Evolutionary conservation across 2,888 invertebrate genomes (phyloP).

Genomic region (Lasioglossum pauxillum): DNA sequence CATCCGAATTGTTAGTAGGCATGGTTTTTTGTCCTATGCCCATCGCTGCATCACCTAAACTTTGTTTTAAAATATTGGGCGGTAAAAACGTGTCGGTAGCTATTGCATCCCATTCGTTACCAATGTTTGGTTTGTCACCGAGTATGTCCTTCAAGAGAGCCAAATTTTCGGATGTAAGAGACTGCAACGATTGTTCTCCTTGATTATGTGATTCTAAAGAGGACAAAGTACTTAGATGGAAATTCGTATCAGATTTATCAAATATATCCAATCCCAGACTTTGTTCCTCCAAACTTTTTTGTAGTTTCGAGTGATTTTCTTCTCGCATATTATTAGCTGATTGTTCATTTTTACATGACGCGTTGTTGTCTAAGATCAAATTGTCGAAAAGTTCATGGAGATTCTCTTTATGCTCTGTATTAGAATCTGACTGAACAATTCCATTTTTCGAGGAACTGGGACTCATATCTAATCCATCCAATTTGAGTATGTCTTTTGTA

Average conservation of each 20-base stretch:
- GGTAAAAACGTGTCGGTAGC: slow-evolving; percentile 80
- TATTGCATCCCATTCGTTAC: slow-evolving; percentile 75
- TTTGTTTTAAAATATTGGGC: slow-evolving; percentile 81
- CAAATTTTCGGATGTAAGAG: slow-evolving; percentile 78
- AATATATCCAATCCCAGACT: slow-evolving; percentile 77
- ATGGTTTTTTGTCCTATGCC: slow-evolving; percentile 67
- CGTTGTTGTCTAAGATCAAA: slow-evolving; percentile 58
- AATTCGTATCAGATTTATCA: slow-evolving; percentile 64
- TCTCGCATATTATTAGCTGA: slow-evolving; percentile 33
- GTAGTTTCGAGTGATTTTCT: slow-evolving; percentile 60
- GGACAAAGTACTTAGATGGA: slow-evolving; percentile 68
- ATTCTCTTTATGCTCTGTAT: slow-evolving; percentile 61
- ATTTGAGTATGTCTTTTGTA: slow-evolving; percentile 48
- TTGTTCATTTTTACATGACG: slow-evolving; percentile 40
- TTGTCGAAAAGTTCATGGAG: slow-evolving; percentile 75
- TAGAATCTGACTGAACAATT: slow-evolving; percentile 35
- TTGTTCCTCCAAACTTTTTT: slow-evolving; percentile 73
- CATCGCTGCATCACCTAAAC: slow-evolving; percentile 78
- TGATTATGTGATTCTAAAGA: slow-evolving; percentile 55
- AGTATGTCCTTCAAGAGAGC: slow-evolving; percentile 79
- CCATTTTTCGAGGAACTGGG: slow-evolving; percentile 54
- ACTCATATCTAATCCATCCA: slow-evolving; percentile 56
- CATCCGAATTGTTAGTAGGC: slow-evolving; percentile 44
- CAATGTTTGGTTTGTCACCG: slow-evolving; percentile 64
- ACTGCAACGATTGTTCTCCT: slow-evolving; percentile 72